phyloP scores from a whole-genome alignment of 2,888 invertebrate species.

The Dermolepida albohirtum region DNA sequence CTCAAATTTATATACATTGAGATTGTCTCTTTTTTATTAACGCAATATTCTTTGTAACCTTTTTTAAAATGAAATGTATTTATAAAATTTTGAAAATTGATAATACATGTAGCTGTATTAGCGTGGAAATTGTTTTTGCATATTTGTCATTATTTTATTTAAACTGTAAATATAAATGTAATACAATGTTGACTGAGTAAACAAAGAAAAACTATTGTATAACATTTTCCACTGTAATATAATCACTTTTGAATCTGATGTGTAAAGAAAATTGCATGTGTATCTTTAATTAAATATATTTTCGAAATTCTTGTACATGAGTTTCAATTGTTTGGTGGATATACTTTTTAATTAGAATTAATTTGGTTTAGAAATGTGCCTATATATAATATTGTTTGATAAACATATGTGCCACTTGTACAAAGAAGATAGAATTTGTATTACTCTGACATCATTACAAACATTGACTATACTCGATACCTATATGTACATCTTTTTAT shows the following conservation, averaged over 20 bases:
- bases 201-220: constrained; percentile 1
- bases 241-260: not conserved
- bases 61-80: not conserved
- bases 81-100: too few relatives aligned
- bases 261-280: not conserved
- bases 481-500: not conserved
- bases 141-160: constrained; percentile 5
- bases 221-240: constrained; percentile 14
- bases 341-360: constrained; percentile 19
- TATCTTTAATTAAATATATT: not conserved
- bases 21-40: not conserved
- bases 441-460: constrained; percentile 7
- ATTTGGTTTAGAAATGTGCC: constrained; percentile 35
- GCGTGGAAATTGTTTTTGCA: not conserved
- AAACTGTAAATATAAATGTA: constrained; percentile 10
- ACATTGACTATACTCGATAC: not conserved
- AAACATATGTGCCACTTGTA: constrained; percentile 39
- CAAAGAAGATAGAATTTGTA: constrained; percentile 36
- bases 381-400: constrained; percentile 30
- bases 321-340: constrained; percentile 10
- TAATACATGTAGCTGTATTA: constrained; percentile 7
- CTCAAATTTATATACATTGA: too few relatives aligned
- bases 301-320: constrained; percentile 11
- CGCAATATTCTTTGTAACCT: not conserved
- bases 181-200: constrained; percentile 21